Evolutionary conservation across 2,113 vertebrate genomes (phyloP), one percentile per base, ranked within the genome.

Genomic region (Jaculus jaculus): DNA sequence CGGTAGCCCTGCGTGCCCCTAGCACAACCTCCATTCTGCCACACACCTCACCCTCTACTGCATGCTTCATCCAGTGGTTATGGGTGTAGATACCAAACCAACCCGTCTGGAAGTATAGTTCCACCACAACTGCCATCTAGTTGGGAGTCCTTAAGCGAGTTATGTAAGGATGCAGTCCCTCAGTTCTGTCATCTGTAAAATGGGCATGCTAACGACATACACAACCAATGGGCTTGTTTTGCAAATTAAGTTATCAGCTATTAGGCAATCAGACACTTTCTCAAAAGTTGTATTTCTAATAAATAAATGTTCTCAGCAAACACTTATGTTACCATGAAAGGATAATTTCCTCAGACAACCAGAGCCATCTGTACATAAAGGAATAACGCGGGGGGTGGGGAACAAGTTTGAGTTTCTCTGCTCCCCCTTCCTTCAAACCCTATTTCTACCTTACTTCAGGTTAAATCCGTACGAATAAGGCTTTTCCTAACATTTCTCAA

Each of bases 281-380:
- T 47, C 68, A 24, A 51, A 34, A 73, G 58, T 68, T 42, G 7
- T 81, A 71, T 83, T 77, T 92, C 2, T 79, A 94, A 63, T 86
- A 87, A 79, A 54, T 20, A 77, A 63, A n/a, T 87, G 30, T 66
- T 75, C 17, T 85, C 65, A 92, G 72, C 8, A 91, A 89, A 81
- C 26, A 68, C 61, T 80, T 13, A 37, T 37, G 7, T 85, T 60
- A 86, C 32, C 5, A 30, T 8, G 51, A 66, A 92, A 60, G 32
- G 86, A 51, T 6, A 54, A 65, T 42, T 85, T 74, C 28, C 68
- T 69, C 68, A 87, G 83, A 23, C 20, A 77, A 72, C 47, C 2
- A 0, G 23, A 84, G 51, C 26, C 61, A 60, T 61, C 34, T 47
- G 69, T 69, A 90, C n/a, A 65, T 34, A 39, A 87, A 94, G 26